Base-by-base conservation (phyloP, 2,113 vertebrate species). In the Psammodynastes pulverulentus region DNA sequence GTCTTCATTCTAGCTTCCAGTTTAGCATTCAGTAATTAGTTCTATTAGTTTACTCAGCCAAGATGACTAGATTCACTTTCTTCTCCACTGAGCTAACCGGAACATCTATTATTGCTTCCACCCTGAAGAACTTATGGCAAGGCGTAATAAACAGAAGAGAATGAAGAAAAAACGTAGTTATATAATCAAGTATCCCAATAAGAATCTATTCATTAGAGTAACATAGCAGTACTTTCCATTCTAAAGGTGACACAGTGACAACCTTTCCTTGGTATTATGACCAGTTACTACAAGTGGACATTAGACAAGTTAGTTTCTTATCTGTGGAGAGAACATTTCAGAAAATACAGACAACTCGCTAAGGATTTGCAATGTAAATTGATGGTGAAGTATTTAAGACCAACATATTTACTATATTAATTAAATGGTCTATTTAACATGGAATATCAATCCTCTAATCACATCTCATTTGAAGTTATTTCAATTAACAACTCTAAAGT, bases 371-470 rank as follows among this genome's bases (percentile, higher is more conserved):
- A 95, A 94, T 51, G 0, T 56, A 97, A 95, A 95, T 90, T 94
- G 93, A 93, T 96, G 90, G 95, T 96, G 96, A 97, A 97, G 95
- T 92, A 94, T 89, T 96, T 95, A 96, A 94, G 97, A 97, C 96
- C 97, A 96, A 97, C 96, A 96, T 97, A 96, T 97, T 98, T 97
- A 97, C 97, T 95, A 96, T 97, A 94, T 96, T 97, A 97, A 98
- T 98, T 97, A 98, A 97, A 97, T 84, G 96, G 96, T 96, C 97
- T 97, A 96, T 97, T 98, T 97, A 97, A 97, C 97, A 97, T 84
- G 92, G 97, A 97, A 96, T 97, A 97, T 97, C 97, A 97, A 95
- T 96, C 96, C 97, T 97, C 97, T 97, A 97, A 97, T 97, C 97
- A 94, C 96, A 95, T 96, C 94, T 96, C 96, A 93, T 96, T 79